Percentiles rank a stretch among this genome's conserved stretches.
Evolutionary conservation across 2,113 vertebrate species (phyloP).

Genomic region (Manacus vitellinus): DNA sequence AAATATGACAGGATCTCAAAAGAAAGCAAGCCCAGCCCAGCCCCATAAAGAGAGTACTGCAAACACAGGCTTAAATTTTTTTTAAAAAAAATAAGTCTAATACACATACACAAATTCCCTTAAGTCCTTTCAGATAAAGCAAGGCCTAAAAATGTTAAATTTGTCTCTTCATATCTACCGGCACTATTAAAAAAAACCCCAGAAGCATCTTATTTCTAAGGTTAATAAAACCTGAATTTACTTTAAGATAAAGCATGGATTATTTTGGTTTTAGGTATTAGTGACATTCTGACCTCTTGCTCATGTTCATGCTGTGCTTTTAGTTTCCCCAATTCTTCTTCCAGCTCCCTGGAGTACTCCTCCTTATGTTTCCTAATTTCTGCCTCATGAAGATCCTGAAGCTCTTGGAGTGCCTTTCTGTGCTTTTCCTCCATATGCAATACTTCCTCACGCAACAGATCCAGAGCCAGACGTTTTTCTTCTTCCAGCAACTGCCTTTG

Average conservation of each 20-base stretch:
- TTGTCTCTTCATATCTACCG: background rate
- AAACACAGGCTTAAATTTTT: background rate
- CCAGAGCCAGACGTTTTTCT: conserved; percentile 73
- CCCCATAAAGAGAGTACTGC: background rate
- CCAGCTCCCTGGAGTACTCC: conserved; percentile 26
- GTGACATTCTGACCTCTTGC: conserved; percentile 73
- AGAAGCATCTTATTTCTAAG: background rate
- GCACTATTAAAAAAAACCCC: background rate
- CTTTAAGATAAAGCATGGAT: background rate
- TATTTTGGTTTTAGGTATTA: background rate
- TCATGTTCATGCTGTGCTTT: conserved; percentile 73
- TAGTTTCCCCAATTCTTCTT: conserved; percentile 49
- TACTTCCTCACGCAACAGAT: conserved; percentile 75
- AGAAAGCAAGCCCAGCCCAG: background rate
- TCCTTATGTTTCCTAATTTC: conserved; percentile 72
- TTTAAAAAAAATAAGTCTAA: background rate
- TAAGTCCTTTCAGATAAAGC: background rate
- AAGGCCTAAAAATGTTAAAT: background rate
- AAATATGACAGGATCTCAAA: background rate
- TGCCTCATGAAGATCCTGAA: conserved; percentile 54
- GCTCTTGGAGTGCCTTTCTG: conserved; percentile 72
- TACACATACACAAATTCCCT: background rate
- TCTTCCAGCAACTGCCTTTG: conserved; percentile 76
- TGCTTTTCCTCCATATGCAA: conserved; percentile 79
- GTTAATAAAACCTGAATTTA: background rate